phyloP scores from a whole-genome alignment of 37 sponge, comb jelly and placozoan genomes.

The Corticium candelabrum region DNA sequence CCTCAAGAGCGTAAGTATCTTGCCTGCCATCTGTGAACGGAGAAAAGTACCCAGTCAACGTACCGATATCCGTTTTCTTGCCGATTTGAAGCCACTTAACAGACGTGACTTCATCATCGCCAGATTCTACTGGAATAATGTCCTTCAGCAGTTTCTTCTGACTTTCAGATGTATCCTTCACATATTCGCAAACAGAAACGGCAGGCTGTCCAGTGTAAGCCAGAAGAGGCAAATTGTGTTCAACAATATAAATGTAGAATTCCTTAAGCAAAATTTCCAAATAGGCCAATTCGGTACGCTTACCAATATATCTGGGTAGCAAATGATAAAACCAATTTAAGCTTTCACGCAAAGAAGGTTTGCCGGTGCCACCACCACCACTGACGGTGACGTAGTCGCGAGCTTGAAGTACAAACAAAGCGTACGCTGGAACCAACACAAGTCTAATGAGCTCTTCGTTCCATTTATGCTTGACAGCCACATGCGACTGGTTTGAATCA shows the following conservation, averaged over 20 bases:
- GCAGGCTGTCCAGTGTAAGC: neutral
- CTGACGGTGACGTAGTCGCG: too few species aligned
- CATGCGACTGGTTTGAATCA: too few species aligned
- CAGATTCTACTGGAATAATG: neutral
- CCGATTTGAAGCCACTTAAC: too few species aligned
- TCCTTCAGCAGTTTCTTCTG: neutral
- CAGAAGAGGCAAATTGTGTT: neutral
- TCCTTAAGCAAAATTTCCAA: neutral
- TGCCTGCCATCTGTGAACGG: too few species aligned
- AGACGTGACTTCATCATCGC: neutral
- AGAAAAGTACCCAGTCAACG: neutral
- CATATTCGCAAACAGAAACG: neutral
- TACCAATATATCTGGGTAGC: too few species aligned
- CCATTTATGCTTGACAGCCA: neutral
- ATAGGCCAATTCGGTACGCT: neutral
- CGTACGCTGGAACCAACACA: neutral
- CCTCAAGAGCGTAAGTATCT: neutral
- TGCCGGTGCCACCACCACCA: too few species aligned
- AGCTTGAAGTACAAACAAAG: neutral
- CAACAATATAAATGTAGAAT: neutral
- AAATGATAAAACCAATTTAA: neutral
- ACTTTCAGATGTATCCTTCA: too few species aligned
- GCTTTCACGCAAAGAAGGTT: neutral
- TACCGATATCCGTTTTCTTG: too few species aligned
- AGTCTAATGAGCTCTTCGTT: neutral